Conservation (phyloP, 2,797 vertebrate genomes). For the Cyprinodon diabolis region DNA sequence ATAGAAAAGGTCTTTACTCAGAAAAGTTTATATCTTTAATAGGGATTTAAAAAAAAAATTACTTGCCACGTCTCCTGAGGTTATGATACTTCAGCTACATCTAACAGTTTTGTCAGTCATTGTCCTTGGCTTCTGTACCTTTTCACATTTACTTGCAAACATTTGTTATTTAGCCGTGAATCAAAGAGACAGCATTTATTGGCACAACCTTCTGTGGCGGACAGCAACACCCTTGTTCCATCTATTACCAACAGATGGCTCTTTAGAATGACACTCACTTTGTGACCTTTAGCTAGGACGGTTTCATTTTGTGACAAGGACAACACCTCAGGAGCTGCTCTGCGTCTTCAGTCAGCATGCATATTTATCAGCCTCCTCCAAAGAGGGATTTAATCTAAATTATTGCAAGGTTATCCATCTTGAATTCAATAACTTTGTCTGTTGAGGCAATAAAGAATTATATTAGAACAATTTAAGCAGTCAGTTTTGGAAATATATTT, state of each 20-base stretch:
- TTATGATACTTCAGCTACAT: conserved; percentile 30
- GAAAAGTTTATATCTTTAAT: not conserved
- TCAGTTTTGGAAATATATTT: conserved; percentile 7
- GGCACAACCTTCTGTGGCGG: conserved; percentile 57
- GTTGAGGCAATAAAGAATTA: conserved; percentile 23
- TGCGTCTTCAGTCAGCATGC: conserved; percentile 49
- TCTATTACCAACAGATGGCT: conserved; percentile 74
- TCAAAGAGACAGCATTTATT: conserved; percentile 60
- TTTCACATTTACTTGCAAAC: conserved; percentile 43
- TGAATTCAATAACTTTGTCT: conserved; percentile 35
- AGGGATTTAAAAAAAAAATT: not conserved
- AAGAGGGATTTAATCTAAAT: conserved; percentile 53
- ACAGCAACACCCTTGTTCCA: conserved; percentile 59
- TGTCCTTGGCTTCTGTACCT: conserved; percentile 29
- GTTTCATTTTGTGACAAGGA: conserved; percentile 69
- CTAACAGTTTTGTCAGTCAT: conserved; percentile 19
- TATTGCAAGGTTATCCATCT: conserved; percentile 52
- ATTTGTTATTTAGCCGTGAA: conserved; percentile 54
- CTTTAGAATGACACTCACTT: conserved; percentile 63
- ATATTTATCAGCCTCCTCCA: conserved; percentile 57
- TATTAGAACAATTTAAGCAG: conserved; percentile 20
- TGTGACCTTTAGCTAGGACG: conserved; percentile 60
- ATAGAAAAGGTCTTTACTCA: not conserved
- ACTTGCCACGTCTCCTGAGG: conserved; percentile 20
- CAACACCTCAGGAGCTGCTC: conserved; percentile 43